Base-by-base conservation (phyloP, 2,113 vertebrate genomes). In the Takifugu flavidus region DNA sequence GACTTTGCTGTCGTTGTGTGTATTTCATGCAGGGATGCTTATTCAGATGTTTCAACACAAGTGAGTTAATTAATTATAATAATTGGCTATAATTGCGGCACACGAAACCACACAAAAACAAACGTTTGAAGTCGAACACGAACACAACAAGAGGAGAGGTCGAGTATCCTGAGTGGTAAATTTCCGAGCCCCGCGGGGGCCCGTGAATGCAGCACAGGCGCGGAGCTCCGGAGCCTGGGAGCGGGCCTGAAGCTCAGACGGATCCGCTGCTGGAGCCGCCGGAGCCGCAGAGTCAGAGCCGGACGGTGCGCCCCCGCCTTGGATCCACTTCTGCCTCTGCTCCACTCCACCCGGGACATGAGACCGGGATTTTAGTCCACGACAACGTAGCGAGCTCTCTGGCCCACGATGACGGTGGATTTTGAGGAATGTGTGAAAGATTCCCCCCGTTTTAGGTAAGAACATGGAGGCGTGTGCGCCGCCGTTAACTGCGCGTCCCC, bases 391-490 rank as follows among this genome's bases (percentile, higher is more conserved):
- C 67, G 43, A 61, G 57, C 62, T 58, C 61, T 54, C 51, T 62
- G 46, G 62, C 60, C 61, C 63, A 90, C 74, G 26, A 92, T 92
- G 91, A 92, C 91, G 87, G 90, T 92, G 88, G 91, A 92, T 77
- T 92, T 92, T 82, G 91, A 92, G 70, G 91, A 92, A 55, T 92
- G 91, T 57, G 69, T 92, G 20, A 92, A 92, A 68, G 91, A 92
- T 65, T 92, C 91, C 7, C 91, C 91, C 75, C 82, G 90, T 6
- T 92, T 92, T 63, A 85, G 91, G 91, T 92, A 81, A 86, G 87
- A 60, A 25, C 28, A 4, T 6, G 15, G 42, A 53, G 44, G 15
- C 15, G 3, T 20, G 34, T 28, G 59, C 34, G 34, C 34, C 34
- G 34, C 34, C 34, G 34, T 11, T 8, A 10, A 39, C 34, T 8